These are phyloP conservation scores for Nebria brevicollis DNA, from an alignment of 2,888 invertebrate species.

Conservation along the genomic window DNA sequence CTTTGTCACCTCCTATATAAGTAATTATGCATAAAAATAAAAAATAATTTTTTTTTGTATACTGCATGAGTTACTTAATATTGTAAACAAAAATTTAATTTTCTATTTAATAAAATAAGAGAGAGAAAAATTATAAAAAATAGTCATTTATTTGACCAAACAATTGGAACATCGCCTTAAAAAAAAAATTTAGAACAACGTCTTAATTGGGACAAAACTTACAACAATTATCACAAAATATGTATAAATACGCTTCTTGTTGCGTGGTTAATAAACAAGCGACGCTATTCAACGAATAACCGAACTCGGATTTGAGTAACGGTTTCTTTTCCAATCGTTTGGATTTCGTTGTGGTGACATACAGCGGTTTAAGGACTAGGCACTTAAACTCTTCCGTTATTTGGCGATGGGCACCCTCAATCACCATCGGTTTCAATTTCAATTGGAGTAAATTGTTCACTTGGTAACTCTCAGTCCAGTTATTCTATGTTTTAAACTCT, in stretches of 20 bases:
- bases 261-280: slow-evolving; percentile 72
- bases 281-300: slow-evolving; percentile 69
- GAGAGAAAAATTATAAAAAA: too few species aligned
- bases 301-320: slow-evolving; percentile 66
- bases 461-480: slow-evolving; percentile 58
- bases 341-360: slow-evolving; percentile 56
- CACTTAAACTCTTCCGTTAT: slow-evolving; percentile 66
- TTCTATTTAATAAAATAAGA: too few species aligned
- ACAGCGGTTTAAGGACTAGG: slow-evolving; percentile 64
- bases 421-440: slow-evolving; percentile 61
- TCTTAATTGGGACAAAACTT: slow-evolving; percentile 30
- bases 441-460: slow-evolving; percentile 64
- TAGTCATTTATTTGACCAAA: too few species aligned
- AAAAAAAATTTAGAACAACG: too few species aligned
- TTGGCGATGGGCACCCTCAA: slow-evolving; percentile 60
- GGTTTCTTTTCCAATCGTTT: slow-evolving; percentile 56
- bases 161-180: too few species aligned
- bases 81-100: too few species aligned
- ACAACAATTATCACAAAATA: slow-evolving; percentile 68
- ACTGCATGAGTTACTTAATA: too few species aligned
- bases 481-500: too few species aligned
- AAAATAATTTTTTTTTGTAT: too few species aligned
- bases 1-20: too few species aligned
- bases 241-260: slow-evolving; percentile 79
- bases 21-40: too few species aligned